Percentiles rank a stretch among this genome's conserved stretches.
These are phyloP conservation scores for Cyclopterus lumpus DNA, from an alignment of 2,797 vertebrate genomes.

Conservation along the genomic window DNA sequence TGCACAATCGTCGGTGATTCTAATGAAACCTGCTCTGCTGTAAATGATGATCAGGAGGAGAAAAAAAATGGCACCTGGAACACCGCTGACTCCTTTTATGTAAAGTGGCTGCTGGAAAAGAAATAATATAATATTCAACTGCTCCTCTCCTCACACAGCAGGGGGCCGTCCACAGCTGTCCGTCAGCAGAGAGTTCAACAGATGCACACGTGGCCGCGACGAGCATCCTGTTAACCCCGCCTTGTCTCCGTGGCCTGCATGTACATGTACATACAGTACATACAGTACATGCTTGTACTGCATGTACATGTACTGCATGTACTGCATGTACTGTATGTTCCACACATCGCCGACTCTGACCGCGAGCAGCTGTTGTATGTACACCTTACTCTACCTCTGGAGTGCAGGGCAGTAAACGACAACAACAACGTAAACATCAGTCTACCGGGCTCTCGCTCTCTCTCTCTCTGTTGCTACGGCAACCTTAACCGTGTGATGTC, in stretches of 20 bases:
- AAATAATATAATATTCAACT: neutral
- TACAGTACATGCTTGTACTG: neutral
- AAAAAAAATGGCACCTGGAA: neutral
- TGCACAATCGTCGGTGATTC: neutral
- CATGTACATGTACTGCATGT: neutral
- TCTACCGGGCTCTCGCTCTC: neutral
- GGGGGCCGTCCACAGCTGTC: slow-evolving; percentile 9
- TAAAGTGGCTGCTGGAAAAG: neutral
- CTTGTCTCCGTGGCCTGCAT: slow-evolving; percentile 11
- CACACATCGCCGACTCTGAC: slow-evolving; percentile 22
- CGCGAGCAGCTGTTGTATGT: slow-evolving; percentile 41
- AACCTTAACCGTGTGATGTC: slow-evolving; percentile 2
- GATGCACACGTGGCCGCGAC: slow-evolving; percentile 41
- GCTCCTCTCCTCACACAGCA: neutral
- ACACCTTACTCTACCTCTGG: neutral
- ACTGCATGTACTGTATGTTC: slow-evolving; percentile 8
- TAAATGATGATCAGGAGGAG: neutral
- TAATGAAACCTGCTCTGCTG: neutral
- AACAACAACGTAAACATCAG: slow-evolving; percentile 1
- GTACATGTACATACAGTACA: neutral
- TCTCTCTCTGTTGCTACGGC: slow-evolving; percentile 1
- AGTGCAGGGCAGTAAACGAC: slow-evolving; percentile 1
- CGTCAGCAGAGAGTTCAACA: slow-evolving; percentile 27
- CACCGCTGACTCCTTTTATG: neutral
- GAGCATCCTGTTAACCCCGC: slow-evolving; percentile 46